These are phyloP conservation scores for Allolobophora icterica DNA, from an alignment of 2,888 invertebrate species.

Conservation along the genomic window DNA sequence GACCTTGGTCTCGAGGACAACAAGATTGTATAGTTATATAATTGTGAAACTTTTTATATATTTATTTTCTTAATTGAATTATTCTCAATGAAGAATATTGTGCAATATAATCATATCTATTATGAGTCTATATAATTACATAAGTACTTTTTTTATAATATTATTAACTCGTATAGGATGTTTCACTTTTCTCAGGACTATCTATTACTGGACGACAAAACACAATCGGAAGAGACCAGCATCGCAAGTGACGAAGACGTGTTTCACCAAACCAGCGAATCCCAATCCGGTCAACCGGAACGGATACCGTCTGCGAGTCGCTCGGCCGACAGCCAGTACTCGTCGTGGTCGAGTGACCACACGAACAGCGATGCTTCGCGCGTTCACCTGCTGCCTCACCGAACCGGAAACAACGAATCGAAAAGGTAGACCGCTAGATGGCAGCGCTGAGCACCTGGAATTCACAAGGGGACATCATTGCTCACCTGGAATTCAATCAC, in stretches of 20 bases:
- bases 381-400: not conserved
- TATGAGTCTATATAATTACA: too few species aligned
- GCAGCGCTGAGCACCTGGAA: not conserved
- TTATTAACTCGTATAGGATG: not conserved
- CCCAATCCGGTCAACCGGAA: not conserved
- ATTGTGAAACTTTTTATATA: too few species aligned
- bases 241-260: not conserved
- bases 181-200: not conserved
- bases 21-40: too few species aligned
- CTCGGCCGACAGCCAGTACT: not conserved
- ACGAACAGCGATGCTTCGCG: constrained; percentile 18
- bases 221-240: not conserved
- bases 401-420: not conserved
- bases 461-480: not conserved
- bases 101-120: too few species aligned
- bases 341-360: constrained; percentile 25
- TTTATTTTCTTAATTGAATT: too few species aligned
- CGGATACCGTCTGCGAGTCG: not conserved
- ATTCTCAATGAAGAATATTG: too few species aligned
- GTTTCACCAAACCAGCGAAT: not conserved
- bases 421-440: not conserved
- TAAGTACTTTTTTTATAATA: too few species aligned
- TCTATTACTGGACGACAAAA: not conserved
- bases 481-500: not conserved
- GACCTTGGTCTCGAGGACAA: too few species aligned